Base-by-base conservation (phyloP, 2,888 invertebrate genomes). In the Dryocosmus kuriphilus region DNA sequence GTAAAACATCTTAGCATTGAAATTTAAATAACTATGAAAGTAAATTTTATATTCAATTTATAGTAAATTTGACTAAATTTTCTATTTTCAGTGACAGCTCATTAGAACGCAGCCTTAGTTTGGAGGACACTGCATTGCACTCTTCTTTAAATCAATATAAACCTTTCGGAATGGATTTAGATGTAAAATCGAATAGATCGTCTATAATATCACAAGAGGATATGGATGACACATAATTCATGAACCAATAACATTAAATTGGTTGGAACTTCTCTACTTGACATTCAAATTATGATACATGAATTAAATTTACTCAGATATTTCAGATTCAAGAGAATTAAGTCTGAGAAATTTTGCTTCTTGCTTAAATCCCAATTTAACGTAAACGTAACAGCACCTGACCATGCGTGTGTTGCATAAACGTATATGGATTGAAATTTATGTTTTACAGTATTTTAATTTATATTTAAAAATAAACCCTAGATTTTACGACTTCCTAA, bases 131-230 rank as follows among this genome's bases (percentile, higher is more conserved):
- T 87, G 75, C 80, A 11, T 67, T 80, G 62, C 75, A 81, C 65
- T 87, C 87, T 80, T 89, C 92, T 41, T 90, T 90, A 80, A 79
- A 81, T 46, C 92, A 92, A 77, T 91, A 92, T 88, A 93, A 92
- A 85, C 94, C 94, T 61, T 94, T 94, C 90, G 93, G 93, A 75
- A 94, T 93, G 91, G 95, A 94, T 90, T 92, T 94, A 85, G 94
- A 94, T 87, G 91, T 94, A 77, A 92, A 92, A 81, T 94, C 94
- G 87, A 94, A 94, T 88, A 91, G 94, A 85, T 94, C 94, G 86
- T 94, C 93, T 89, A 92, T 93, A 87, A 91, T 93, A 85, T 94
- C 93, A 83, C 94, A 93, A 92, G 94, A 91, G 74, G 91, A 91
- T 78, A 85, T 86, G 81, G 91, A 91, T 79, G 91, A 91, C 71